A percentile compares a stretch with the other conserved stretches of the same genome.
Conservation (phyloP, 2,888 invertebrate genomes). For the Oligia latruncula region DNA sequence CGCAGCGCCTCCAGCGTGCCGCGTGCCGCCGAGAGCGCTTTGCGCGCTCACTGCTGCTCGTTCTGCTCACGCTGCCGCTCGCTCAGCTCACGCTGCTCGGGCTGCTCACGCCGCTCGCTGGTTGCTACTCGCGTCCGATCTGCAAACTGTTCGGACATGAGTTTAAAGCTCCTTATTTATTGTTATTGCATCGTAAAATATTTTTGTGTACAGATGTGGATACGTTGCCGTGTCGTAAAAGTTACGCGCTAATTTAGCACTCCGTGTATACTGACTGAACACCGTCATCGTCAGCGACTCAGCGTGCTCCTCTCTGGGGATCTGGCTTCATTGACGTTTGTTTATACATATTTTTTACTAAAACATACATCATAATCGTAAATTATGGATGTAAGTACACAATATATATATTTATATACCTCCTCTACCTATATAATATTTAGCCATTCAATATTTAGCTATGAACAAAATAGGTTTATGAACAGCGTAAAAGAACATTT, state of each 20-base stretch:
- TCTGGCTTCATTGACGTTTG: constrained; percentile 49
- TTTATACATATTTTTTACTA: constrained; percentile 38
- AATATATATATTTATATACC: not conserved
- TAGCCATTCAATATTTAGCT: constrained; percentile 9
- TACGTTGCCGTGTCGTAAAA: constrained; percentile 65
- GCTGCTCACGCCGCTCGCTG: constrained; percentile 14
- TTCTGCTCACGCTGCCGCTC: constrained; percentile 38
- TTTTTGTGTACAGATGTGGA: constrained; percentile 60
- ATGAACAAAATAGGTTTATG: not conserved
- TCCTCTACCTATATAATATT: not conserved
- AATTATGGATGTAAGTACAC: constrained; percentile 14
- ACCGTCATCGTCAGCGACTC: constrained; percentile 12
- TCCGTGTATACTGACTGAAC: constrained; percentile 35
- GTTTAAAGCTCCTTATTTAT: constrained; percentile 76
- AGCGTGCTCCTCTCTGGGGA: constrained; percentile 28
- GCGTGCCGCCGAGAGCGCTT: constrained; percentile 63
- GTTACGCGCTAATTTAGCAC: constrained; percentile 59
- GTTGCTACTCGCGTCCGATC: constrained; percentile 44
- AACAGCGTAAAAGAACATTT: not conserved
- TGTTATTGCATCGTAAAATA: constrained; percentile 76
- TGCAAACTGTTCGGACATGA: constrained; percentile 62
- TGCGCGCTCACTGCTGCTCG: constrained; percentile 41
- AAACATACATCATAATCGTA: constrained; percentile 35
- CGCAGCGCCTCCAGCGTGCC: constrained; percentile 93
- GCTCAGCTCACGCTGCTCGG: constrained; percentile 26